phyloP scores from a whole-genome alignment of 2,797 vertebrate genomes.

The Margarornis squamiger region DNA sequence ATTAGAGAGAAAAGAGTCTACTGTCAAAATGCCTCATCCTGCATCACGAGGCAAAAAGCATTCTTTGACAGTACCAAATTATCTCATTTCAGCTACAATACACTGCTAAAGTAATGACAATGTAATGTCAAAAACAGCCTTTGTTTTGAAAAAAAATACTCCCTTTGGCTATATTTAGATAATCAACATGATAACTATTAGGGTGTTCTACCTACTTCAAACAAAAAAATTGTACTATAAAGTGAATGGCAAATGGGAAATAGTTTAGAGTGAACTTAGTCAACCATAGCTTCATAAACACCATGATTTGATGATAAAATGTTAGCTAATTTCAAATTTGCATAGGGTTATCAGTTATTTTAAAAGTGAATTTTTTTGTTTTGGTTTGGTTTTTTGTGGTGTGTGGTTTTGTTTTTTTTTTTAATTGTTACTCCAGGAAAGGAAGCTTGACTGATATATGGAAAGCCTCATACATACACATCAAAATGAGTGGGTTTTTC shows the following conservation, averaged over 20 bases:
- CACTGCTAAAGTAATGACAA: not conserved
- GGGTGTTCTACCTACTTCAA: not conserved
- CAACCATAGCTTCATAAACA: not conserved
- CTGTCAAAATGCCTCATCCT: constrained; percentile 13
- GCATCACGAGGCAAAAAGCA: not conserved
- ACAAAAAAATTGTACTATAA: not conserved
- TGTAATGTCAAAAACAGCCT: not conserved
- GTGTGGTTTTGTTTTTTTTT: not conserved
- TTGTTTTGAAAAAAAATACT: not conserved
- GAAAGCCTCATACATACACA: not conserved
- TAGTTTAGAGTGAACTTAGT: not conserved
- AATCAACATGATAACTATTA: not conserved
- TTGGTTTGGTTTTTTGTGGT: not conserved
- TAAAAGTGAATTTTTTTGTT: not conserved
- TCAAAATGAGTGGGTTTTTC: not conserved
- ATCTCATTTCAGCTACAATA: constrained; percentile 6
- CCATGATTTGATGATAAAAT: not conserved
- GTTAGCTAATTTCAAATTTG: not conserved
- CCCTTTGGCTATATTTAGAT: not conserved
- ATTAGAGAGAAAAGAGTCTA: not conserved
- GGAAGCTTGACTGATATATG: not conserved
- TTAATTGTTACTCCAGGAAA: not conserved
- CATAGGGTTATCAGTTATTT: not conserved
- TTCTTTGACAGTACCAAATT: constrained; percentile 10
- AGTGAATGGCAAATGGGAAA: not conserved